Evolutionary conservation across 2,113 vertebrate genomes (phyloP), one percentile per base, ranked within the genome.

Genomic region (Eupsittula cactorum): DNA sequence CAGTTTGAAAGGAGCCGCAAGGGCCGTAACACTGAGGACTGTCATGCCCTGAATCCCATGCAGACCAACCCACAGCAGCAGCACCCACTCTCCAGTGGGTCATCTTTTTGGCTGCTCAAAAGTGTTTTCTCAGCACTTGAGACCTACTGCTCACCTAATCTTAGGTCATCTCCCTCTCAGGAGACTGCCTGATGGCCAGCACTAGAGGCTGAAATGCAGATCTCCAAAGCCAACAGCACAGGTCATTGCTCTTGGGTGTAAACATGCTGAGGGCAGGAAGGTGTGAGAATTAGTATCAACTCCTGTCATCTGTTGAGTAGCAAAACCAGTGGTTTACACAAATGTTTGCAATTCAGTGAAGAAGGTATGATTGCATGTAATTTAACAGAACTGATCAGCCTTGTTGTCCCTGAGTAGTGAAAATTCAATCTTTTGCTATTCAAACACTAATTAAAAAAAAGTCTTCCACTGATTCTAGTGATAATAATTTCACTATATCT

Each of bases 381-480:
- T 96, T 96, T 94, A 93, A 95, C 87, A 93, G 52, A 90, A 47
- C 35, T 90, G 90, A 74, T 93, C 79, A 91, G 62, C 50, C 65
- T 88, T 84, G 39, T 85, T 97, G 68, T 97, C 95, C 93, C 95
- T 92, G 41, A 76, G 53, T 94, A 95, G 71, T 41, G 57, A 75
- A 80, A 97, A 97, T 95, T 96, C 82, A 97, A 91, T 97, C 96
- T 88, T 94, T 91, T 86, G 60, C 95, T 96, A 67, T 97, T 97
- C 84, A 97, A 98, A 97, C 95, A 95, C 74, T 96, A 92, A 97
- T 98, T 97, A 21, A 76, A 96, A 97, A 92, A 86, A 96, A 95
- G 78, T 82, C 95, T 88, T 97, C 92, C 57, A 88, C 68, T 92
- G 96, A 96, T 96, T 94, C 73, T 84, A 37, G 15, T 95, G 96